Evolutionary conservation across 2,113 vertebrate species (phyloP).

Genomic region (Cardinalis cardinalis): DNA sequence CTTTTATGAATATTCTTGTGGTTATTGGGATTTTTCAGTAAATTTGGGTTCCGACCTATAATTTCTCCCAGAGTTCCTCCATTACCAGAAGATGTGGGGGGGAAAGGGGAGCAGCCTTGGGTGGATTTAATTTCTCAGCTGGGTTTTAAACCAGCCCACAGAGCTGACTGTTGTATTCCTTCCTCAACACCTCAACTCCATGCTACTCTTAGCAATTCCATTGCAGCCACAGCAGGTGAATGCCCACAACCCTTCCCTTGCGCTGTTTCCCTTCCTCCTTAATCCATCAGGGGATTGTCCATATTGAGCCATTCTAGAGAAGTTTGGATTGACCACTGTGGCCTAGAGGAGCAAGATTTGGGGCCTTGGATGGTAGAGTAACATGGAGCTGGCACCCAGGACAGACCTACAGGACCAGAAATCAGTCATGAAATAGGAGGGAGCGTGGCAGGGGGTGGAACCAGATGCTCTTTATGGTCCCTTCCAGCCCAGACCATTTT

Average conservation of each 20-base stretch:
- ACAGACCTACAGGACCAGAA: background rate
- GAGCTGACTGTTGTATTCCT: background rate
- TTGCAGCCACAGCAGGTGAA: background rate
- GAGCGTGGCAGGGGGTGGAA: background rate
- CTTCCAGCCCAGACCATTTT: background rate
- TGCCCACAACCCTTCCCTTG: background rate
- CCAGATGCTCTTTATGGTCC: background rate
- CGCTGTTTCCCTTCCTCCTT: background rate
- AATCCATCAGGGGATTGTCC: background rate
- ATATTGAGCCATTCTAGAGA: background rate
- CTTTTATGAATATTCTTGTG: background rate
- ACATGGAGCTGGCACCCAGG: background rate
- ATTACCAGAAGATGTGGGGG: background rate
- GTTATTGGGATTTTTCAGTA: background rate
- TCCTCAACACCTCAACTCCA: background rate
- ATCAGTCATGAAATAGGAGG: background rate
- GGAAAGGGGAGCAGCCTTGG: background rate
- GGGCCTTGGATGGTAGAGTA: background rate
- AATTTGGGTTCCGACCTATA: background rate
- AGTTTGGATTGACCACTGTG: background rate
- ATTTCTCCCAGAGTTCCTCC: background rate
- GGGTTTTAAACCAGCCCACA: background rate
- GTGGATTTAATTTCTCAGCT: background rate
- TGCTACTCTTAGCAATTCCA: background rate
- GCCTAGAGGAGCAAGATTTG: background rate